These are phyloP conservation scores for Xerus rutilus DNA, from an alignment of 2,797 vertebrate species.

Conservation along the genomic window DNA sequence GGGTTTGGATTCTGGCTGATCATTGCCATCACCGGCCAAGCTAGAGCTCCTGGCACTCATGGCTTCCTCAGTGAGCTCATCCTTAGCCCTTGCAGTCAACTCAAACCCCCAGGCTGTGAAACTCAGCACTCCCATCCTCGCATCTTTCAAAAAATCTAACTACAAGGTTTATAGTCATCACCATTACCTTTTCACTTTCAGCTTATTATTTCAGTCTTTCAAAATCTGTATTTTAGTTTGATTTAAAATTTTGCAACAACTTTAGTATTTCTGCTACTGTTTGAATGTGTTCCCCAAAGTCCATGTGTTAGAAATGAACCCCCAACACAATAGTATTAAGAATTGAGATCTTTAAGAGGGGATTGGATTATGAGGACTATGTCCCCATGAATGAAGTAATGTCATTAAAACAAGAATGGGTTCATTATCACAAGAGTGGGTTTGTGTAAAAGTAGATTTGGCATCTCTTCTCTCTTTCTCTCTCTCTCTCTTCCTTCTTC, in stretches of 20 bases:
- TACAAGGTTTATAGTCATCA: background rate
- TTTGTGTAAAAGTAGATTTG: background rate
- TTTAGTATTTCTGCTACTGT: background rate
- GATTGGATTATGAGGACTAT: background rate
- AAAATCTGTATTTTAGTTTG: slow-evolving; percentile 47
- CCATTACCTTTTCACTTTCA: slow-evolving; percentile 13
- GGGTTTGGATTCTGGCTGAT: background rate
- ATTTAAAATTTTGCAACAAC: slow-evolving; percentile 30
- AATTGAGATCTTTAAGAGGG: background rate
- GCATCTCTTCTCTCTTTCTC: background rate
- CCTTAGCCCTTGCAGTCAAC: slow-evolving; percentile 22
- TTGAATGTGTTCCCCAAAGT: background rate
- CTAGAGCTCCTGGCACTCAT: background rate
- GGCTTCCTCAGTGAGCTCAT: slow-evolving; percentile 55
- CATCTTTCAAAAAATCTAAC: slow-evolving; percentile 3
- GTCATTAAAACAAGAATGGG: background rate
- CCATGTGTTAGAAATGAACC: background rate
- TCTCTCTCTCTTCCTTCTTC: too few relatives aligned
- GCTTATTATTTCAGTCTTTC: slow-evolving; percentile 52
- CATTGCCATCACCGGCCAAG: background rate
- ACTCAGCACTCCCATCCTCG: slow-evolving; percentile 29
- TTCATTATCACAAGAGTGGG: background rate
- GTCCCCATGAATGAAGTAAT: background rate
- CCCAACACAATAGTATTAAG: background rate
- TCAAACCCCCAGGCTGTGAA: slow-evolving; percentile 50